A percentile compares a stretch with the other conserved stretches of the same genome.
phyloP scores from a whole-genome alignment of 2,113 vertebrate species.

The Silurus asotus region DNA sequence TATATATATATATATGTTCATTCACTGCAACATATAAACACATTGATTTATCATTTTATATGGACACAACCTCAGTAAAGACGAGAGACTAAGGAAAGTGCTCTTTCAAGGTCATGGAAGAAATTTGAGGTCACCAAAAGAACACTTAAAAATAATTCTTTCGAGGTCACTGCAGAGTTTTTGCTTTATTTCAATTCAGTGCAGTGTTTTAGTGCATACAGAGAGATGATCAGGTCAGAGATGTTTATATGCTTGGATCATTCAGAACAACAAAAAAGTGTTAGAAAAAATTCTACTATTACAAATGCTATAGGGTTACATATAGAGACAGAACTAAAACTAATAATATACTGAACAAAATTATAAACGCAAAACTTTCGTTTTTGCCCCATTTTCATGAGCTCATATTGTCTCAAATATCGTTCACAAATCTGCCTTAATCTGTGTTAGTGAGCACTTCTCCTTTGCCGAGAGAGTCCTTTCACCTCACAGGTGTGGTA shows the following conservation, averaged over 20 bases:
- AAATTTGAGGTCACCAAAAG: background rate
- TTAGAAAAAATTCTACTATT: background rate
- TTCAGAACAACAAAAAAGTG: background rate
- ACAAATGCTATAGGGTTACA: background rate
- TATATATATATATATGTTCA: no score
- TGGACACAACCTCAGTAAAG: background rate
- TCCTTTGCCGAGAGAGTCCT: no score
- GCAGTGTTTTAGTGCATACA: slow-evolving; percentile 37
- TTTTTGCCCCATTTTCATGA: no score
- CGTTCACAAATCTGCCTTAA: no score
- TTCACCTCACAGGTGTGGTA: no score
- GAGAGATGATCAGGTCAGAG: slow-evolving; percentile 23
- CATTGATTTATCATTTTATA: background rate
- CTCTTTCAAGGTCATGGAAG: slow-evolving; percentile 59
- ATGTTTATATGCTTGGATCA: background rate
- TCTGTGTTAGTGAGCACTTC: no score
- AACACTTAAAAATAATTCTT: slow-evolving; percentile 30
- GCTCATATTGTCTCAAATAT: no score
- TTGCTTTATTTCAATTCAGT: slow-evolving; percentile 69
- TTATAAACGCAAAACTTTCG: no score
- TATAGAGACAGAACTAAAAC: no score
- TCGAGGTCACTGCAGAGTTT: slow-evolving; percentile 64
- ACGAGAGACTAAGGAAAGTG: background rate
- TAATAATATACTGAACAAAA: background rate
- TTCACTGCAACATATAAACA: background rate